These are phyloP conservation scores for Troides helena DNA, from an alignment of 2,888 invertebrate genomes.

Conservation along the genomic window DNA sequence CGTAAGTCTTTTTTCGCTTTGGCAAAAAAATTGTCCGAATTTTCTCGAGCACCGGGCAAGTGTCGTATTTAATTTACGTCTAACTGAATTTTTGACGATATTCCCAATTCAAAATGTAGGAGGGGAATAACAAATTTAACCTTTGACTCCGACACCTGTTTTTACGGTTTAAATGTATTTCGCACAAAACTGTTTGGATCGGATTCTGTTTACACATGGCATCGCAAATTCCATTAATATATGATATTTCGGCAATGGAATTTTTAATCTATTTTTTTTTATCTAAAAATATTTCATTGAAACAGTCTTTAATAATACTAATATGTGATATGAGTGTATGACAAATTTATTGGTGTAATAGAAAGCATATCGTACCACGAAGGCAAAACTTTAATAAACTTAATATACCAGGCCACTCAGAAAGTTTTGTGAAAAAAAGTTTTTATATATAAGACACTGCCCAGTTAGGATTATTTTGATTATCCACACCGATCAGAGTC, in stretches of 20 bases:
- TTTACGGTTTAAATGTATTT: background rate
- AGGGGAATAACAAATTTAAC: constrained; percentile 3
- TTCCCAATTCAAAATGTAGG: constrained; percentile 3
- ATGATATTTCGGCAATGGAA: too few relatives aligned
- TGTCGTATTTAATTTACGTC: constrained; percentile 7
- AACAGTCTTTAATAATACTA: background rate
- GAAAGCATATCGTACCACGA: too few relatives aligned
- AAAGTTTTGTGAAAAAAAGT: too few relatives aligned
- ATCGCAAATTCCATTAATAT: background rate
- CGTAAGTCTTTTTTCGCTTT: background rate
- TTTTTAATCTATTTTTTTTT: background rate
- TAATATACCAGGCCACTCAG: too few relatives aligned
- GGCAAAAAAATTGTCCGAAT: background rate
- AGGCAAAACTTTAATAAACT: too few relatives aligned
- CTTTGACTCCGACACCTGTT: constrained; percentile 5
- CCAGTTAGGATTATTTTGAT: too few relatives aligned
- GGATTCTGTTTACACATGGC: background rate
- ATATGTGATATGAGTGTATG: background rate
- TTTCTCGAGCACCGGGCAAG: background rate
- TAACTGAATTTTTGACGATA: constrained; percentile 3
- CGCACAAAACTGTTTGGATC: background rate
- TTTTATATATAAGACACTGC: too few relatives aligned
- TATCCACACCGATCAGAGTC: too few relatives aligned
- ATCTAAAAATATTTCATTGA: background rate
- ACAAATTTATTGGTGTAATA: background rate